Percentiles rank a stretch among this genome's conserved stretches.
Conservation (phyloP, 2,797 vertebrate species). For the Austrolebias charrua region DNA sequence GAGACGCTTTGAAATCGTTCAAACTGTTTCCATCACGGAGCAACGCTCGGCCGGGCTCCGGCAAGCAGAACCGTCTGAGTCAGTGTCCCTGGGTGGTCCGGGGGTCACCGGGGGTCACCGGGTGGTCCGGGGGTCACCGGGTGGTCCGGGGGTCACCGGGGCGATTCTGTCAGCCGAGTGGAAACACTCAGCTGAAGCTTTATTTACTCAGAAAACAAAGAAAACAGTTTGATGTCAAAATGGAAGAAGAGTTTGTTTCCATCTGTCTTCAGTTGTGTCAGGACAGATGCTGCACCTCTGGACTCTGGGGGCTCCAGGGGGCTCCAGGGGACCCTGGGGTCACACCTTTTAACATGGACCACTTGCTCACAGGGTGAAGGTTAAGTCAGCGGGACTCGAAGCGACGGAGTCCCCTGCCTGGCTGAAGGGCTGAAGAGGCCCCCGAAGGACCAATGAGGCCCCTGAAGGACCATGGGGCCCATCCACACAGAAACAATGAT, state of each 20-base stretch:
- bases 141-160: constrained; percentile 64
- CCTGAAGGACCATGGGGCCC: constrained; percentile 51
- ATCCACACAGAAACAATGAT: constrained; percentile 35
- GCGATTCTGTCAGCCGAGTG: constrained; percentile 9
- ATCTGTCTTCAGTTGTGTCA: no score
- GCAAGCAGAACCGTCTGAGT: no score
- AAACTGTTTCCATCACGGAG: no score
- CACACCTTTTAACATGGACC: constrained; percentile 88
- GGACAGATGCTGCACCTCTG: constrained; percentile 55
- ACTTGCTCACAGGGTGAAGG: constrained; percentile 88
- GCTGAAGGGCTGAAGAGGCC: constrained; percentile 65
- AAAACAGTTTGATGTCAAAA: no score
- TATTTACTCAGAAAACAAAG: background rate
- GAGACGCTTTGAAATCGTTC: no score
- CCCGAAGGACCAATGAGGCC: constrained; percentile 49
- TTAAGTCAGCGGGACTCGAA: constrained; percentile 87
- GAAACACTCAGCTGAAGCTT: constrained; percentile 48
- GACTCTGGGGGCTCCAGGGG: constrained; percentile 71
- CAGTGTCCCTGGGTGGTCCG: no score
- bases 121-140: constrained; percentile 20
- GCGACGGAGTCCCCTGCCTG: constrained; percentile 66
- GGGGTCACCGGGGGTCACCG: constrained; percentile 58
- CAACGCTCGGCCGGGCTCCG: no score
- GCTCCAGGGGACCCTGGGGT: constrained; percentile 84
- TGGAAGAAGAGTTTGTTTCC: no score